phyloP scores from a whole-genome alignment of 2,113 vertebrate species.

The Accipiter cooperii region DNA sequence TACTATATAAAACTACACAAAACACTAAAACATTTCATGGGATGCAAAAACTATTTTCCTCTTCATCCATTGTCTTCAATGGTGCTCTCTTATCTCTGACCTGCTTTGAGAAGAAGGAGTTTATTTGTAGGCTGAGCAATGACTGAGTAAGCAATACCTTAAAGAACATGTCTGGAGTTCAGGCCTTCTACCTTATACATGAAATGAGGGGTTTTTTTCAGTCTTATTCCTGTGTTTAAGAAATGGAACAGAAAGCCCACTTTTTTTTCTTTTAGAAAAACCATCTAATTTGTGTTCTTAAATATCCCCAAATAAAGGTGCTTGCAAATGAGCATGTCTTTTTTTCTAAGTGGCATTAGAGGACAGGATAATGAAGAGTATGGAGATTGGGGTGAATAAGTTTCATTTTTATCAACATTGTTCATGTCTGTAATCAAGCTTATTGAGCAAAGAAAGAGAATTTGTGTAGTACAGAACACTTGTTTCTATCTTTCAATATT shows the following conservation, averaged over 20 bases:
- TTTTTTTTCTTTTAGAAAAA: not conserved
- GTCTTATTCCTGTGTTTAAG: not conserved
- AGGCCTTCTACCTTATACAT: not conserved
- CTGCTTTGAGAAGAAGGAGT: not conserved
- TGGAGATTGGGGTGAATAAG: not conserved
- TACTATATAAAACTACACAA: not conserved
- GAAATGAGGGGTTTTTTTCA: not conserved
- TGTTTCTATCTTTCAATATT: not conserved
- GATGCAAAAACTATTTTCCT: not conserved
- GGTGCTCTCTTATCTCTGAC: not conserved
- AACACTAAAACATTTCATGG: not conserved
- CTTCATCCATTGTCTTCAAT: not conserved
- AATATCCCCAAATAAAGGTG: not conserved
- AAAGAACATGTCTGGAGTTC: not conserved
- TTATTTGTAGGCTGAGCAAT: not conserved
- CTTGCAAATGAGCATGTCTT: not conserved
- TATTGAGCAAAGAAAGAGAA: not conserved
- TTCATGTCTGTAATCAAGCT: not conserved
- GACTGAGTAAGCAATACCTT: not conserved
- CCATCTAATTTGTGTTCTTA: not conserved
- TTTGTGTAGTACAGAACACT: not conserved
- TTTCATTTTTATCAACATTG: not conserved
- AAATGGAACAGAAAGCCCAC: not conserved
- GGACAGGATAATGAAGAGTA: not conserved
- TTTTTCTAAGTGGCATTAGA: not conserved